Conservation (phyloP, 2,113 vertebrate species). For the Panthera leo region DNA sequence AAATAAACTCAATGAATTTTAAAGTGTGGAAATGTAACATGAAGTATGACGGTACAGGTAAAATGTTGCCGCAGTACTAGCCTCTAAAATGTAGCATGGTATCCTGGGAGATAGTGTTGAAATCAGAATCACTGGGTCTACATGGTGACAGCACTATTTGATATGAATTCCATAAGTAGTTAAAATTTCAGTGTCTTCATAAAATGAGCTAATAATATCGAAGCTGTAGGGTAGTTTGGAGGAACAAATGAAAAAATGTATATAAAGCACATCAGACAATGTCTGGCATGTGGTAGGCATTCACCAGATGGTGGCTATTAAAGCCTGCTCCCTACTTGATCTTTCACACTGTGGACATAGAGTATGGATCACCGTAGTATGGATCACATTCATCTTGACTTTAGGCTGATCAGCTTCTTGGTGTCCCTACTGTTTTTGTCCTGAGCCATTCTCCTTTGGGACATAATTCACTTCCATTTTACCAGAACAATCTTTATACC, state of each 20-base stretch:
- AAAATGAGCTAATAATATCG: neutral
- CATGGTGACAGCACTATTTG: neutral
- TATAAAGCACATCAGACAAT: neutral
- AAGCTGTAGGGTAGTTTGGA: neutral
- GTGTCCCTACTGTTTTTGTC: neutral
- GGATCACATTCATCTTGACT: neutral
- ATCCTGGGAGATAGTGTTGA: no score
- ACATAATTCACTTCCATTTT: neutral
- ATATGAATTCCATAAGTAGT: neutral
- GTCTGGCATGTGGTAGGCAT: neutral
- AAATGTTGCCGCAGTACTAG: neutral
- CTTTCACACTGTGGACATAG: neutral
- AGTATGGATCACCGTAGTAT: neutral
- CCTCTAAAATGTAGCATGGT: neutral
- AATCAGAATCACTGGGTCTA: neutral
- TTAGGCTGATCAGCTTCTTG: neutral
- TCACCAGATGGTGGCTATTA: neutral
- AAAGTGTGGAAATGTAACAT: neutral
- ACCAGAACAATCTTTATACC: neutral
- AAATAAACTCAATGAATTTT: neutral
- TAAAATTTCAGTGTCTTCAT: neutral
- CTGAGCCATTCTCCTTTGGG: neutral
- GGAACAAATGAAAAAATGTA: neutral
- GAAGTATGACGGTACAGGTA: neutral
- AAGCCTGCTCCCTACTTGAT: rapidly evolving